Conservation (phyloP, 2,888 invertebrate genomes). For the Petrolisthes manimaculis region DNA sequence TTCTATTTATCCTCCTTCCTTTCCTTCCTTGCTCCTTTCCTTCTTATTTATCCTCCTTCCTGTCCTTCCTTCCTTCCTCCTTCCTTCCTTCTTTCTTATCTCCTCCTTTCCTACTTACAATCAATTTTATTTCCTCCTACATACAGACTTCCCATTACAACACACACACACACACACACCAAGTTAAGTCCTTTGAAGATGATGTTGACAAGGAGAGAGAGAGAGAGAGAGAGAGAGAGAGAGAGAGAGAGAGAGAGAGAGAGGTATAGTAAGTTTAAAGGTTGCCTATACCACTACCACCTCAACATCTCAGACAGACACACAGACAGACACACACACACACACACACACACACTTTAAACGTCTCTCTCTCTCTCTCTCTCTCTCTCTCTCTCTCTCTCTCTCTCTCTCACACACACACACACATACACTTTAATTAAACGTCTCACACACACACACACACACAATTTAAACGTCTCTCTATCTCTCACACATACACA, state of each 20-base stretch:
- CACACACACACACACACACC: not conserved
- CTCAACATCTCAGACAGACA: too few relatives aligned
- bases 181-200: not conserved
- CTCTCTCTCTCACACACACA: not conserved
- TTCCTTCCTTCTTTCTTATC: not conserved
- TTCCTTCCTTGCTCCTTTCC: too few relatives aligned
- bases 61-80: not conserved
- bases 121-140: not conserved
- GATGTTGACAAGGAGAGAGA: not conserved
- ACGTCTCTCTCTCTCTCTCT: conserved; percentile 13
- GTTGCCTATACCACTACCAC: too few relatives aligned
- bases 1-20: too few relatives aligned
- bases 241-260: conserved; percentile 1
- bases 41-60: too few relatives aligned
- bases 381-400: not conserved
- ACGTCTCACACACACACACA: not conserved
- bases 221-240: not conserved
- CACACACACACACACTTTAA: not conserved
- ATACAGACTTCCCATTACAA: too few relatives aligned
- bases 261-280: not conserved
- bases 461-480: too few relatives aligned
- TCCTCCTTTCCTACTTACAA: not conserved
- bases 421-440: not conserved
- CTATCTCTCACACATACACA: conserved; percentile 20
- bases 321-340: not conserved